Evolutionary conservation across 1,140 invertebrate genomes (phyloP).

Genomic region (Aphaenogaster rudis): DNA sequence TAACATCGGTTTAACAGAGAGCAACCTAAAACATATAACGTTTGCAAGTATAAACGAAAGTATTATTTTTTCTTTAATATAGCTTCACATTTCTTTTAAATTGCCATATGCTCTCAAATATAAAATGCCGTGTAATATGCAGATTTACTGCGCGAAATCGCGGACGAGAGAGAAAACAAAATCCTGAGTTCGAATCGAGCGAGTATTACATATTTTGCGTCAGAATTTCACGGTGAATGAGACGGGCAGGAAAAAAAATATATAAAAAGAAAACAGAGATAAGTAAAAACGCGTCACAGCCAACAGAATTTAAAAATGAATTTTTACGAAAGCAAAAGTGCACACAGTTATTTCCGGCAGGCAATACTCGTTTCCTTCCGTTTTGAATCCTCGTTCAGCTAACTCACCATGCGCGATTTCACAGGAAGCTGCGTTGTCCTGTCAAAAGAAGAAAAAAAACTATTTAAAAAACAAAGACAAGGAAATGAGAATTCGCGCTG

Average conservation of each 20-base stretch:
- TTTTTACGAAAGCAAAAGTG: conserved; percentile 65
- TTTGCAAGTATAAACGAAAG: neutral
- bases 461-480: conserved; percentile 12
- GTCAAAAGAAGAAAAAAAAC: neutral
- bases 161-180: neutral
- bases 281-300: conserved; percentile 67
- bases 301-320: conserved; percentile 75
- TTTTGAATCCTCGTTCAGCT: conserved; percentile 66
- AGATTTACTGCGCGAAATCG: neutral
- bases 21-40: neutral
- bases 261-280: neutral
- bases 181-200: conserved; percentile 19
- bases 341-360: conserved; percentile 53
- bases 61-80: neutral
- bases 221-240: neutral
- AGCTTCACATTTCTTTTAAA: neutral
- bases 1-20: neutral
- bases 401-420: conserved; percentile 52
- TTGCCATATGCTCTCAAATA: neutral
- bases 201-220: conserved; percentile 32
- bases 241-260: neutral
- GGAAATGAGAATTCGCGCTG: conserved; percentile 6
- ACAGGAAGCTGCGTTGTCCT: conserved; percentile 63
- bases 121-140: conserved; percentile 6
- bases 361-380: conserved; percentile 65